phyloP scores from a whole-genome alignment of 1,140 invertebrate genomes.

The Cydia strobilella region DNA sequence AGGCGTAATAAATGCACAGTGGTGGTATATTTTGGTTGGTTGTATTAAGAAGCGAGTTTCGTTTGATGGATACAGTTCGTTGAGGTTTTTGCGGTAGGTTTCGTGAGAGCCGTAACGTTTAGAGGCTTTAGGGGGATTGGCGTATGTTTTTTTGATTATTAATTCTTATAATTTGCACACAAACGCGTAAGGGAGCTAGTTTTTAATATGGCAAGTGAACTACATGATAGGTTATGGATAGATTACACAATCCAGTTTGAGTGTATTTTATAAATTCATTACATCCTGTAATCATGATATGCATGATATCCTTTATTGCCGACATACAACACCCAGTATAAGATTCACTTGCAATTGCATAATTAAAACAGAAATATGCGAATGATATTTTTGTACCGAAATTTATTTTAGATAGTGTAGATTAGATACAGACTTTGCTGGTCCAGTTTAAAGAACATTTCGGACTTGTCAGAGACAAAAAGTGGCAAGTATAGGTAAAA shows the following conservation, averaged over 20 bases:
- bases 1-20: constrained; percentile 48
- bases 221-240: too few species aligned
- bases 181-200: not conserved
- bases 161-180: constrained; percentile 27
- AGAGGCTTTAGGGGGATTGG: constrained; percentile 35
- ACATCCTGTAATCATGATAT: not conserved
- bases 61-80: constrained; percentile 66
- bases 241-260: not conserved
- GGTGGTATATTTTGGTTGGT: constrained; percentile 66
- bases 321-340: not conserved
- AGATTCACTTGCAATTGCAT: not conserved
- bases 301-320: not conserved
- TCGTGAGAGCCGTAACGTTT: constrained; percentile 47
- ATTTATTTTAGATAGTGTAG: too few species aligned
- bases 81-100: constrained; percentile 59
- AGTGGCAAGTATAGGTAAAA: too few species aligned
- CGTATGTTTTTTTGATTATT: constrained; percentile 46
- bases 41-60: constrained; percentile 64
- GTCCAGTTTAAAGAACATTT: too few species aligned
- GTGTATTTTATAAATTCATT: not conserved
- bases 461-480: too few species aligned
- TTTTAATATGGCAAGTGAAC: not conserved
- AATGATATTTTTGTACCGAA: too few species aligned
- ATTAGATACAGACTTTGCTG: too few species aligned
- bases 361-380: too few species aligned